These are phyloP conservation scores for Rhyacophila brunnea DNA, from an alignment of 1,140 invertebrate genomes.

Conservation along the genomic window DNA sequence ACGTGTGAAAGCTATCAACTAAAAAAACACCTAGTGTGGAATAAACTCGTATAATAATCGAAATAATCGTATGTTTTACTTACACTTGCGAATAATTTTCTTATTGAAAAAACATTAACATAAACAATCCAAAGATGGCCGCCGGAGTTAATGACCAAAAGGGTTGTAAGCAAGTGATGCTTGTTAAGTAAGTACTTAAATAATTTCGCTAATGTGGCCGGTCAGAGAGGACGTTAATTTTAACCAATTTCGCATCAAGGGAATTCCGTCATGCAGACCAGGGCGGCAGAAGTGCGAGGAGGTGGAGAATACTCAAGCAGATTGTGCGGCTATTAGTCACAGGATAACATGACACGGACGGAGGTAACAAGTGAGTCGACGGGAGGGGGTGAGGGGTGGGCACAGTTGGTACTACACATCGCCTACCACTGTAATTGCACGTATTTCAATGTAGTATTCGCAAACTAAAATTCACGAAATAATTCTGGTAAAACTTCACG, in stretches of 20 bases:
- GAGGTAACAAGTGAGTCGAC: constrained; percentile 28
- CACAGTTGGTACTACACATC: constrained; percentile 14
- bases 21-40: no score
- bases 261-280: constrained; percentile 22
- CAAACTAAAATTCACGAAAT: no score
- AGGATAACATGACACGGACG: constrained; percentile 32
- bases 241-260: constrained; percentile 27
- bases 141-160: no score
- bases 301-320: constrained; percentile 18
- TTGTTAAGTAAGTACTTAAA: neutral
- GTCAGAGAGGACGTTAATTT: constrained; percentile 21
- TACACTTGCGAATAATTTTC: no score
- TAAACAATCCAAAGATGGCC: no score
- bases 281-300: constrained; percentile 10
- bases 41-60: no score
- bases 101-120: no score
- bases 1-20: no score
- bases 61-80: no score
- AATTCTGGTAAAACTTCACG: no score
- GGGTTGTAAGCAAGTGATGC: no score
- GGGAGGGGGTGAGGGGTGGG: constrained; percentile 16
- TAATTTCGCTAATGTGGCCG: constrained; percentile 19
- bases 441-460: constrained; percentile 24
- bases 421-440: constrained; percentile 31
- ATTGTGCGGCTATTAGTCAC: constrained; percentile 32